Base-by-base conservation (phyloP, 2,888 invertebrate species). In the Andrena bicolor region DNA sequence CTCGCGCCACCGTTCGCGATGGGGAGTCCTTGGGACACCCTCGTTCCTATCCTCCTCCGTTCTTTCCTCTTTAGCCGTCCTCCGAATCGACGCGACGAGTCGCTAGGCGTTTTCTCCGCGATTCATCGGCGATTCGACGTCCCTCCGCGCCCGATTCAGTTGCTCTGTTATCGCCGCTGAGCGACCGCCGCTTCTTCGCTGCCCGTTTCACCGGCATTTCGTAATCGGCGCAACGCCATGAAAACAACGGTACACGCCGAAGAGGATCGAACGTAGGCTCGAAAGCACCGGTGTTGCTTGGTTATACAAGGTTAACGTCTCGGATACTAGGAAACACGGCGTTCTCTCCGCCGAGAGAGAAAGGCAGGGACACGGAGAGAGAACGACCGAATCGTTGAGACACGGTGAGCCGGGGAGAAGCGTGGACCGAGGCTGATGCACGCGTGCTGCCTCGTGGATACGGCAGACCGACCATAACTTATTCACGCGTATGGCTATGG, bases 1-100 rank as follows among this genome's bases (percentile, higher is more conserved):
- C 88, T 88, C 82, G 88, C 88, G 90, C 88, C 90, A 90, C 90
- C 84, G 90, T 90, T 90, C 86, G 82, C 87, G 86, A 90, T 90
- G 85, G 89, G 86, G 87, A 86, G 86, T 86, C 90, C 78, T 79
- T 81, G 71, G 82, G 63, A 75, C 87, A 87, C 77, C 85, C 81
- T 82, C 72, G 41, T 64, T 80, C 72, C 32, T 64, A 51, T 73
- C 63, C 66, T 70, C 75, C 26, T 23, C 10, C 56, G 23, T 63
- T 69, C 73, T 56, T 32, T 49, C 32, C 51, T 63, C 48, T 66
- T 69, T 26, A 30, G 30, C 28, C 66, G 32, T 32, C 26, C 30
- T 1, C 23, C 48, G 0, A 20, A 4, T 56, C 23, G 23, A 10
- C 53, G 13, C 7, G 26, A 30, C 51, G n/a, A 30, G 16, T 26